Base-by-base conservation (phyloP, 2,888 invertebrate species). In the Osmoderma eremita region DNA sequence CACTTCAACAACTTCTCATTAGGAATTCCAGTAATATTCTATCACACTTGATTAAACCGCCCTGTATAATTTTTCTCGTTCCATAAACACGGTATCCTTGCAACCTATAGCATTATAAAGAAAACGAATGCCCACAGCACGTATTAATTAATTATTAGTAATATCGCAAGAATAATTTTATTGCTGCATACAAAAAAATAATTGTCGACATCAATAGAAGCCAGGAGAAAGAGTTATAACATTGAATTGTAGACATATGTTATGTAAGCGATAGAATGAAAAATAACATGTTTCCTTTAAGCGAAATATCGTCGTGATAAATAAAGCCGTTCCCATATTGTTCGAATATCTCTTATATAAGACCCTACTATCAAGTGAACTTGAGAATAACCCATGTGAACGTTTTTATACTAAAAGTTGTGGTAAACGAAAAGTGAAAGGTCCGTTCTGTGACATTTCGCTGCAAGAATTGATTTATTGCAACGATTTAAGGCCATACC, bases 341-440 rank as follows among this genome's bases (percentile, higher is more conserved):
- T 45, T 12, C 45, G 45, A 45, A 45, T 13, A 15, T 45, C 45
- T 15, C 15, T 45, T 45, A 45, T 15, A 45, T 45, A 45, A 45
- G 45, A n/a, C n/a, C 45, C 13, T 15, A 13, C 45, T 45, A 45
- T 8, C 18, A 48, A 48, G 48, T 50, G 50, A 50, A 50, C 50
- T 50, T 50, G 50, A 50, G 24, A 50, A 50, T 30, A 3, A 8
- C 24, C 13, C 50, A 50, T 50, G 50, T 50, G 50, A 30, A 30
- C 18, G 36, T 53, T 53, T 53, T 51, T 30, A 51, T 24, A 13
- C 13, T 30, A 30, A 51, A 39, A 53, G 15, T 18, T 53, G 53
- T 38, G 17, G 53, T 17, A 38, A 38, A 17, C 20, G 36, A 17
- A 53, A 53, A 53, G 53, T 53, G 53, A 53, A 53, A 53, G 53